Conservation (phyloP, 2,888 invertebrate species). For the Drosophila melanocephala region DNA sequence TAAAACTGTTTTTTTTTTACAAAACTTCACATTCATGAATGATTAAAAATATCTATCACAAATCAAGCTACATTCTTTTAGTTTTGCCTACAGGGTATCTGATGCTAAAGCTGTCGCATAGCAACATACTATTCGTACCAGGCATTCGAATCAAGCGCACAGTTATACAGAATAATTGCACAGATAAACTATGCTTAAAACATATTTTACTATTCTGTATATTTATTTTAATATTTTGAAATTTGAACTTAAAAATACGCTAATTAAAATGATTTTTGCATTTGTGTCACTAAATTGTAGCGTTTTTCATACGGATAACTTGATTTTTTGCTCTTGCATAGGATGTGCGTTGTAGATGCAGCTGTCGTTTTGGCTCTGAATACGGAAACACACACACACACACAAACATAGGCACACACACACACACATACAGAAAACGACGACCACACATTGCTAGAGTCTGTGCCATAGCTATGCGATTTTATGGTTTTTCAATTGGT, state of each 20-base stretch:
- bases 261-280: not conserved
- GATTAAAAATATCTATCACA: not conserved
- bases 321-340: slow-evolving; percentile 21
- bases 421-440: slow-evolving; percentile 6
- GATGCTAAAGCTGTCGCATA: not conserved
- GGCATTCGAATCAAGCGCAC: not conserved
- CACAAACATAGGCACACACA: not conserved
- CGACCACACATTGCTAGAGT: slow-evolving; percentile 49
- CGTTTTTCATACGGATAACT: not conserved
- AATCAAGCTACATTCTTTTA: not conserved
- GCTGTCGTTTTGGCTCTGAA: slow-evolving; percentile 46
- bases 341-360: slow-evolving; percentile 52
- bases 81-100: slow-evolving; percentile 15
- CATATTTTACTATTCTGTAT: not conserved
- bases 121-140: not conserved
- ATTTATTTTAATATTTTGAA: not conserved
- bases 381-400: slow-evolving; percentile 31
- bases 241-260: not conserved
- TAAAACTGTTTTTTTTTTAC: not conserved
- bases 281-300: not conserved
- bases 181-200: not conserved
- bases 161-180: not conserved
- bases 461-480: slow-evolving; percentile 55
- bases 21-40: not conserved
- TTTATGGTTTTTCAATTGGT: slow-evolving; percentile 63